Base-by-base conservation (phyloP, 2,797 vertebrate species). In the Gymnothorax reevesii region DNA sequence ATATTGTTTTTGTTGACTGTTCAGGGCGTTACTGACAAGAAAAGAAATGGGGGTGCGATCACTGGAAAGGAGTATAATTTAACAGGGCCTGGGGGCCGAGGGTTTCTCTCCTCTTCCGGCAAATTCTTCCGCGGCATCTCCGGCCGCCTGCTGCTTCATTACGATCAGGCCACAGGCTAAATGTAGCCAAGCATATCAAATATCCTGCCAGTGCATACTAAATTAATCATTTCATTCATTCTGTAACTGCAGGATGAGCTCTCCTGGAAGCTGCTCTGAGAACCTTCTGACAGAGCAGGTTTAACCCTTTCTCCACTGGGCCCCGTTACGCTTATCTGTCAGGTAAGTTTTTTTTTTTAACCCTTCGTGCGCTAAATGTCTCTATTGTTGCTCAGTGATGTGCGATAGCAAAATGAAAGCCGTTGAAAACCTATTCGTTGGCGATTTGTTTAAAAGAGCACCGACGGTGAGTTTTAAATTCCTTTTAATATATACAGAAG, bases 201-300 rank as follows among this genome's bases (percentile, higher is more conserved):
- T 95, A 95, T 95, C 95, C 94, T 94, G 92, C 92, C 93, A 95
- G 95, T 93, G 92, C 89, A 90, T 89, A 93, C 93, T 95, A 95
- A 96, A 96, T 95, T 95, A 96, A 95, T 96, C 90, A 96, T 96
- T 95, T 95, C 94, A 93, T 94, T 94, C 94, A 94, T 95, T 94
- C 94, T 93, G 93, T 95, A 94, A 94, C 93, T 88, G 91, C 49
- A 91, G 91, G 93, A 94, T 80, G 93, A 94, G 92, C 91, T 92
- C 92, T 89, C 88, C 92, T 93, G 92, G 94, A 94, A 94, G 95
- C 93, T 92, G 90, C 91, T 90, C 89, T 92, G 92, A 91, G 93
- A 91, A 92, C 92, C 88, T 89, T 85, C 89, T 92, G 91, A 92
- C 88, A 93, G 94, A 33, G 17, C 2, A 17, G 83, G 83, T 84